A percentile compares a stretch with the other conserved stretches of the same genome.
Conservation (phyloP, 2,797 vertebrate genomes). For the Mus minutoides region DNA sequence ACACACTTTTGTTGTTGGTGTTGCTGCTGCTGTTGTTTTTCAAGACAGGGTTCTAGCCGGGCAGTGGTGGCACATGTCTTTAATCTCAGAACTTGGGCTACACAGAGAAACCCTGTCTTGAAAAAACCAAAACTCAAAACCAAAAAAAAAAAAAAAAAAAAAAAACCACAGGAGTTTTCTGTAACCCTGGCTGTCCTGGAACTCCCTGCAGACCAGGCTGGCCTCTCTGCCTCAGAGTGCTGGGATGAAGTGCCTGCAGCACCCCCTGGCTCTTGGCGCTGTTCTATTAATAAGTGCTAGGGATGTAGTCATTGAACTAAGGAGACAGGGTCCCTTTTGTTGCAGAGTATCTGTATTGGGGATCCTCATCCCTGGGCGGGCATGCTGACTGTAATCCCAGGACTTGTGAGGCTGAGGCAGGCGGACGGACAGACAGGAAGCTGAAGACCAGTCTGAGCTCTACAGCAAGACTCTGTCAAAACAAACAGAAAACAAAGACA, state of each 20-base stretch:
- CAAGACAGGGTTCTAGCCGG: neutral
- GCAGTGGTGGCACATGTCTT: too few species aligned
- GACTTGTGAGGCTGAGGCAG: neutral
- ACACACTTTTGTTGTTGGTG: neutral
- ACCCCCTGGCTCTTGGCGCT: too few species aligned
- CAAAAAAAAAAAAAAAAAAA: too few species aligned
- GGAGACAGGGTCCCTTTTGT: neutral
- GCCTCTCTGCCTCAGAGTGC: neutral
- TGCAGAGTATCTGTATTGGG: neutral
- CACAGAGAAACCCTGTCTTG: too few species aligned
- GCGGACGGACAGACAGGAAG: accelerated
- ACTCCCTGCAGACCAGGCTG: neutral
- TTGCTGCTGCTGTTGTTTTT: neutral
- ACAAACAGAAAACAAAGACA: neutral
- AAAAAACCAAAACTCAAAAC: too few species aligned
- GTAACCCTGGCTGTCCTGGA: neutral
- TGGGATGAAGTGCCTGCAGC: neutral
- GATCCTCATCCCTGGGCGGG: too few species aligned
- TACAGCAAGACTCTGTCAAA: neutral
- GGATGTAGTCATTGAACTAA: neutral
- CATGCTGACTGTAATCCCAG: neutral
- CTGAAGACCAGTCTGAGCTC: neutral
- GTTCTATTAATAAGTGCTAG: neutral
- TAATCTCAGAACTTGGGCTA: too few species aligned
- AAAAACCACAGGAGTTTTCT: neutral